phyloP scores from a whole-genome alignment of 2,113 vertebrate genomes.

The Ceyx melanurus region DNA sequence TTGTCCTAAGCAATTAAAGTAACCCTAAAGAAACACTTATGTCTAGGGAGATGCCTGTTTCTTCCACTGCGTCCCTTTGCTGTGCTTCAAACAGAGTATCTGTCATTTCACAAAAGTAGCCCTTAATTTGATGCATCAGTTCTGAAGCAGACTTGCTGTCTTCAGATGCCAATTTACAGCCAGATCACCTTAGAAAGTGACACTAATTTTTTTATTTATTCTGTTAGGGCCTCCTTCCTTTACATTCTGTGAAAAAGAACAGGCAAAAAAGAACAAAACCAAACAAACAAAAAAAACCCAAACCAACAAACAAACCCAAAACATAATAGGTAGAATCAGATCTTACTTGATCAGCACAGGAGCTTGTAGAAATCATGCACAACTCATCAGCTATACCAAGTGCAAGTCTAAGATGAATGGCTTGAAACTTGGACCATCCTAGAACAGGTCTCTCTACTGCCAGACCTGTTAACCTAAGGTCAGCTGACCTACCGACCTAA shows the following conservation, averaged over 20 bases:
- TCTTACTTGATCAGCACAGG: not conserved
- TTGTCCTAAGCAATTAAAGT: not conserved
- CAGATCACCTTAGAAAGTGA: not conserved
- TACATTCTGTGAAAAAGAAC: not conserved
- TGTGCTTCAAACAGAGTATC: not conserved
- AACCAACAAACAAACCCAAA: not conserved
- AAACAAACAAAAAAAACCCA: too few species aligned
- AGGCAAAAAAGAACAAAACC: not conserved
- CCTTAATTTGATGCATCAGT: not conserved
- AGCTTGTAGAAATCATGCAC: not conserved
- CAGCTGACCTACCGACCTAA: not conserved
- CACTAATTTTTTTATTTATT: not conserved
- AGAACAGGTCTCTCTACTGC: not conserved
- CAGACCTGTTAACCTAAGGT: not conserved
- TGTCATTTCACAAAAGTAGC: not conserved
- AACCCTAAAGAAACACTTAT: not conserved
- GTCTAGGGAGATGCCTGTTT: not conserved
- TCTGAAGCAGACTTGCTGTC: not conserved
- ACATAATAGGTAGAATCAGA: not conserved
- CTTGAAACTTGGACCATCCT: not conserved
- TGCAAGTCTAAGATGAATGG: not conserved
- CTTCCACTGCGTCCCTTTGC: not conserved
- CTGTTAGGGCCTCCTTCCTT: not conserved
- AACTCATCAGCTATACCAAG: not conserved
- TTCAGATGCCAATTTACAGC: not conserved